Evolutionary conservation across 2,888 invertebrate species (phyloP).

Genomic region (Emmelina monodactyla): DNA sequence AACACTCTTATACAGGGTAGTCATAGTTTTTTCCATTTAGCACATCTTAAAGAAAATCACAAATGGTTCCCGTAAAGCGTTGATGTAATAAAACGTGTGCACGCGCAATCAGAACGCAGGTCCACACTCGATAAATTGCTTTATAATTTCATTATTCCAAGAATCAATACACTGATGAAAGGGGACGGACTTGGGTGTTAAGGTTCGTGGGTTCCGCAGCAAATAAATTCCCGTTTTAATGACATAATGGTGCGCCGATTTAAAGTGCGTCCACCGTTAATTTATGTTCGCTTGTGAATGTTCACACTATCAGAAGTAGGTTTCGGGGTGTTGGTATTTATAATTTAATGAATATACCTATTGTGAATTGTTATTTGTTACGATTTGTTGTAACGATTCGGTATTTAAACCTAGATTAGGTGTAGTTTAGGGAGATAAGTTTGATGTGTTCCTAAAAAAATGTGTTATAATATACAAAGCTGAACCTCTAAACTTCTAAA

Average conservation of each 20-base stretch:
- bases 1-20: no score
- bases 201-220: conserved; percentile 26
- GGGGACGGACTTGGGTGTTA: conserved; percentile 30
- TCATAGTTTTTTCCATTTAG: no score
- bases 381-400: no score
- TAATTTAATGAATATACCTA: no score
- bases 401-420: no score
- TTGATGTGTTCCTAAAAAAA: no score
- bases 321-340: no score
- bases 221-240: conserved; percentile 39
- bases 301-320: conserved; percentile 18
- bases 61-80: conserved; percentile 13
- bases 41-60: conserved; percentile 6
- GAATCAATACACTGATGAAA: conserved; percentile 35
- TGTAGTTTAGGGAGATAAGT: no score
- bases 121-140: conserved; percentile 18
- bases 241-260: conserved; percentile 24
- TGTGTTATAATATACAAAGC: no score
- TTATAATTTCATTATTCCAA: conserved; percentile 40
- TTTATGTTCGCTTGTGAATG: conserved; percentile 20
- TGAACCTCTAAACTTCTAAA: no score
- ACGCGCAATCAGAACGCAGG: conserved; percentile 29
- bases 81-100: conserved; percentile 20
- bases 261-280: conserved; percentile 24
- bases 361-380: no score